Base-by-base conservation (phyloP, 2,113 vertebrate species). In the Amblyopsis rosae region DNA sequence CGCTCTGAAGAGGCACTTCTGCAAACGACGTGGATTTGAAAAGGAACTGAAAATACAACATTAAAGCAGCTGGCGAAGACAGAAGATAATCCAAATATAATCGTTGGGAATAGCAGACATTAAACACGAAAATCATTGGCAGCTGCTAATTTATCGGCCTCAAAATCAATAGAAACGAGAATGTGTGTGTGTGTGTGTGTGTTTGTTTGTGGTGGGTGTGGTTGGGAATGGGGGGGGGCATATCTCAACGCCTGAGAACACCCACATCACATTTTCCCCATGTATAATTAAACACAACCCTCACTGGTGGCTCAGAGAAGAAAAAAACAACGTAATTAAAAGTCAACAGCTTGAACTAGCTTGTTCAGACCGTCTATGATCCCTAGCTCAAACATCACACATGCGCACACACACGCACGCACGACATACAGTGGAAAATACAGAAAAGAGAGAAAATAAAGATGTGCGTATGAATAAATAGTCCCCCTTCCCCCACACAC, bases 61-160 rank as follows among this genome's bases (percentile, higher is more conserved):
- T 67, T 26, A 80, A 84, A 82, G 69, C n/a, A 15, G 56, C 48
- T 48, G 61, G 61, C 78, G 76, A 82, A 86, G 82, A 79, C 76
- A 12, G 54, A 45, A 4, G 75, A 81, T 83, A 85, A 89, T 86
- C 86, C 86, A 74, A 65, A 80, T 73, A 75, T 87, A 86, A 90
- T 88, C 75, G 82, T 79, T 67, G 9, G 65, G 82, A 87, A 89
- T 85, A 62, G 80, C 77, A 76, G 78, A 82, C 86, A 79, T 82
- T 82, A 78, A 88, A 81, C 72, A 67, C 46, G 53, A 41, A 51
- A 71, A 67, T 75, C 78, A 70, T 50, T 76, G 82, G 74, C 81
- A 64, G 73, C 55, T 13, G 58, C 75, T 75, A 47, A 15, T 84
- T 84, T 77, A 83, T 82, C 78, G 80, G 68, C 77, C 26, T 79